phyloP scores from a whole-genome alignment of 2,888 invertebrate species.

The Acanthosepion pharaonis region DNA sequence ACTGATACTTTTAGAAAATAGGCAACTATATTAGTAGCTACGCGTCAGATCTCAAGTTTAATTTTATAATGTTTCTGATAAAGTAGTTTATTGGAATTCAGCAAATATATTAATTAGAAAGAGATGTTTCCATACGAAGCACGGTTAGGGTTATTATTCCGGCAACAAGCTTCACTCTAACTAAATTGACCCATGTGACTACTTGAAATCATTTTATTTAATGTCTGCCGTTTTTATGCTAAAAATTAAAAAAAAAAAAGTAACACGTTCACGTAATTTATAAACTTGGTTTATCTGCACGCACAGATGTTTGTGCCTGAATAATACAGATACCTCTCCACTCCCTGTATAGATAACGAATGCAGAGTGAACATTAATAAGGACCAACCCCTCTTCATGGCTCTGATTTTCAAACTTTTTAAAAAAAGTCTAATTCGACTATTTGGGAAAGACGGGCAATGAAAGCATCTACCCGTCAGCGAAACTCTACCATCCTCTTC shows the following conservation, averaged over 20 bases:
- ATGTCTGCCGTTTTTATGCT: neutral
- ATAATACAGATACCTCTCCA: neutral
- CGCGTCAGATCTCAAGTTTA: too few relatives aligned
- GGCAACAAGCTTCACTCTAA: too few relatives aligned
- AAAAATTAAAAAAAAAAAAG: neutral
- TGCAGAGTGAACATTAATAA: neutral
- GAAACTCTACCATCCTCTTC: neutral
- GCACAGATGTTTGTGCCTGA: neutral
- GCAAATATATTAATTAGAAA: too few relatives aligned
- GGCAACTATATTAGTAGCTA: too few relatives aligned
- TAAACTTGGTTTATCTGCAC: neutral
- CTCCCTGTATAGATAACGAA: neutral
- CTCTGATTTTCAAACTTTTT: neutral
- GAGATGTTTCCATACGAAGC: too few relatives aligned
- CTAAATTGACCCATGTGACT: too few relatives aligned
- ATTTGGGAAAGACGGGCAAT: neutral
- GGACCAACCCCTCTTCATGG: neutral
- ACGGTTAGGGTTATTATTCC: too few relatives aligned
- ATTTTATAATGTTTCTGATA: too few relatives aligned
- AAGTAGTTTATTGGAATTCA: too few relatives aligned
- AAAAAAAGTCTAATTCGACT: neutral
- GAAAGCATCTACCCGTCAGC: neutral
- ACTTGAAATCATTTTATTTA: neutral
- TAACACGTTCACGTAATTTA: neutral
- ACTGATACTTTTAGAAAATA: too few relatives aligned